Conservation (phyloP, 2,888 invertebrate species). For the Leucoma salicis region DNA sequence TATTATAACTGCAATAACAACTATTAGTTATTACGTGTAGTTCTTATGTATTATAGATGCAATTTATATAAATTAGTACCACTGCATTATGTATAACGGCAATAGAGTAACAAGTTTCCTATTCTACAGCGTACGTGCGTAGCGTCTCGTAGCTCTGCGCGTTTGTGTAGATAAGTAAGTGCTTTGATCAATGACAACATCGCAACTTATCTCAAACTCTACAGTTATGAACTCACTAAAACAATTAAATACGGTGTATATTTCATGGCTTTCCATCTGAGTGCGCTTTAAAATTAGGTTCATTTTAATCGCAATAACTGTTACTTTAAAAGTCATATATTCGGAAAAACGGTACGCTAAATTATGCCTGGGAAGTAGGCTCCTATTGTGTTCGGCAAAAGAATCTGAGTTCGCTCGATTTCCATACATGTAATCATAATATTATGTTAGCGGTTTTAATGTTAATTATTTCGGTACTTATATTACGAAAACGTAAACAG, state of each 20-base stretch:
- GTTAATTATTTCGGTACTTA: conserved; percentile 27
- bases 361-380: conserved; percentile 75
- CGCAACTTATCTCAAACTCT: conserved; percentile 20
- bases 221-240: conserved; percentile 35
- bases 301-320: conserved; percentile 65
- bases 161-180: conserved; percentile 32
- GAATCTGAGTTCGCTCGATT: conserved; percentile 44
- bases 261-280: conserved; percentile 48
- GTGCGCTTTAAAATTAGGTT: conserved; percentile 51
- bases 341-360: conserved; percentile 73
- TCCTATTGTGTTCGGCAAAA: conserved; percentile 63
- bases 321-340: conserved; percentile 57
- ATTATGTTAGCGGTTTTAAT: conserved; percentile 20
- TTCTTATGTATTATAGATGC: not conserved
- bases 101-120: conserved; percentile 10
- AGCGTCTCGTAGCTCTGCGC: conserved; percentile 47
- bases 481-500: conserved; percentile 14
- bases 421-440: conserved; percentile 25
- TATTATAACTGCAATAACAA: not conserved
- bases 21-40: not conserved
- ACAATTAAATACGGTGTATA: conserved; percentile 45
- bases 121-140: conserved; percentile 33
- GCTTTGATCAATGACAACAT: conserved; percentile 34
- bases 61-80: not conserved
- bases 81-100: not conserved